Conservation (phyloP, 1,140 invertebrate genomes). For the Tyrophagus putrescentiae region DNA sequence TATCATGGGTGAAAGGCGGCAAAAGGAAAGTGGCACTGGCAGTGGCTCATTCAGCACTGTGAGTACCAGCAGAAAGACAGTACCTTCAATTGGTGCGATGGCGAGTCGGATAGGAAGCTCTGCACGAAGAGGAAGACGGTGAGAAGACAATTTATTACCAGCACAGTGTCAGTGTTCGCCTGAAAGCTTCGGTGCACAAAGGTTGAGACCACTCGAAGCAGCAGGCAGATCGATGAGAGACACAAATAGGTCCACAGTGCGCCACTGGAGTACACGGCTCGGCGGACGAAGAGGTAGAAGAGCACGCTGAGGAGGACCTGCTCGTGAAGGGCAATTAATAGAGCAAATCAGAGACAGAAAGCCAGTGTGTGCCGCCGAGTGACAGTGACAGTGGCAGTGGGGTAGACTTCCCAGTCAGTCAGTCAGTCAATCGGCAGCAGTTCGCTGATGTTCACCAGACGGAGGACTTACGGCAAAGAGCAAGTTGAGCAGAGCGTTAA, state of each 20-base stretch:
- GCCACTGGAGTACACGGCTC: background rate
- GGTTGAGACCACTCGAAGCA: background rate
- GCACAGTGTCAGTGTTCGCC: background rate
- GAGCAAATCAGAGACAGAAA: background rate
- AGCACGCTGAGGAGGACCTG: background rate
- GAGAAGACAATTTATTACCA: constrained; percentile 11
- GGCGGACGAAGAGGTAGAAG: background rate
- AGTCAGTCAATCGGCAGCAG: background rate
- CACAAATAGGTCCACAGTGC: constrained; percentile 14
- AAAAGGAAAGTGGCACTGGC: background rate
- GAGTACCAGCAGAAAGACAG: background rate
- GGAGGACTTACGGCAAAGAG: background rate
- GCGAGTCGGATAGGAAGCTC: constrained; percentile 8
- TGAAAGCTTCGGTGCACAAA: background rate
- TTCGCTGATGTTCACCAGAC: too few species aligned
- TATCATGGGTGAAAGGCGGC: constrained; percentile 2
- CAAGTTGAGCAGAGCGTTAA: background rate
- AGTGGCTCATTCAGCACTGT: background rate
- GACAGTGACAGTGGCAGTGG: background rate
- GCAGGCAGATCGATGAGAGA: background rate
- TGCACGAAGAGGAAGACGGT: background rate
- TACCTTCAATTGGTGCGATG: constrained; percentile 1
- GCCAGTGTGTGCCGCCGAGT: too few species aligned
- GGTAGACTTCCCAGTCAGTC: background rate
- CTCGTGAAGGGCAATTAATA: too few species aligned